Percentiles rank a stretch among this genome's conserved stretches.
Conservation (phyloP, 2,797 vertebrate genomes). For the Alosa sapidissima region DNA sequence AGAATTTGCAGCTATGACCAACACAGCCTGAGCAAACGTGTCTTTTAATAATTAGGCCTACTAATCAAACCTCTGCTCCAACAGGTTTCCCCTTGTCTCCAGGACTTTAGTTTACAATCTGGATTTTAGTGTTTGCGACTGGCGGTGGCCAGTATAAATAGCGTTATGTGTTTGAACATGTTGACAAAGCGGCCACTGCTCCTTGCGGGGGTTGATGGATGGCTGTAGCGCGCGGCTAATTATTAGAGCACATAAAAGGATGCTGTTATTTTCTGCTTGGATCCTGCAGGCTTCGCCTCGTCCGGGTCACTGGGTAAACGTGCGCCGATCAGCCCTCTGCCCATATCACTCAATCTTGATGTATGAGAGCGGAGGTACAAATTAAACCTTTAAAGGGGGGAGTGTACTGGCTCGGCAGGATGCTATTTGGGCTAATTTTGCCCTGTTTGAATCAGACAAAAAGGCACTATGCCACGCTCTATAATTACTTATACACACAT, state of each 20-base stretch:
- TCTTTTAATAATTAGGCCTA: constrained; percentile 3
- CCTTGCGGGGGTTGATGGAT: constrained; percentile 75
- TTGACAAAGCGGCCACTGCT: constrained; percentile 73
- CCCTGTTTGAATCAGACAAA: constrained; percentile 72
- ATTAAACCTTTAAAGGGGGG: constrained; percentile 76
- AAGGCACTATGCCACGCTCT: constrained; percentile 75
- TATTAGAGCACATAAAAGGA: constrained; percentile 81
- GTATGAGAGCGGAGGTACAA: constrained; percentile 80
- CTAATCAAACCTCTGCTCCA: not conserved
- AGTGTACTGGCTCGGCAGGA: constrained; percentile 68
- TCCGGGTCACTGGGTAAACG: constrained; percentile 74
- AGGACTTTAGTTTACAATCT: not conserved
- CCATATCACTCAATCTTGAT: constrained; percentile 83
- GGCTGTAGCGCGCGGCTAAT: constrained; percentile 75
- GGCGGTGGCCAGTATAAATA: constrained; percentile 69
- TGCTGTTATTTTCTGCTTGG: constrained; percentile 73
- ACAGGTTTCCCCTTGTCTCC: not conserved
- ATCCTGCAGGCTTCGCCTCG: constrained; percentile 65
- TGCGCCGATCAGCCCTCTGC: constrained; percentile 71
- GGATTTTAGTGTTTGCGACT: not conserved
- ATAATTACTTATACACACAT: constrained; percentile 81
- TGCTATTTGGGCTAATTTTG: constrained; percentile 76
- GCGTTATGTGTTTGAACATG: constrained; percentile 69
- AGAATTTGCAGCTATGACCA: not conserved
- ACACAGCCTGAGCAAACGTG: not conserved